Evolutionary conservation across 2,113 vertebrate genomes (phyloP).

Genomic region (Entomyzon cyanotis): DNA sequence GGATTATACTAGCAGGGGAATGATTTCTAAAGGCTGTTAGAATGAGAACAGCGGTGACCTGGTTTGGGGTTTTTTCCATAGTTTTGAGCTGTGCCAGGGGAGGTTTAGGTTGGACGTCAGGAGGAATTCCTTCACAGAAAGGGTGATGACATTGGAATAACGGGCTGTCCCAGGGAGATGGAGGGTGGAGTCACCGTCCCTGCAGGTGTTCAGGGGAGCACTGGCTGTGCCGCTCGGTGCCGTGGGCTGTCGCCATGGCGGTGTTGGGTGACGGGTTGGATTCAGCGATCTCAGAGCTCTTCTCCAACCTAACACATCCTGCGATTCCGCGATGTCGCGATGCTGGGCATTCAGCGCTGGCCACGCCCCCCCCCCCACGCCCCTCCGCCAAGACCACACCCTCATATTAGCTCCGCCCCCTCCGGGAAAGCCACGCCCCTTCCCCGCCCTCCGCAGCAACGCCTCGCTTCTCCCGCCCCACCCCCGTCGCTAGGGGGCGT

Average conservation of each 20-base stretch:
- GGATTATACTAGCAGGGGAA: accelerated
- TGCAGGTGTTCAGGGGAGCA: no score
- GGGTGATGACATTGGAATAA: background rate
- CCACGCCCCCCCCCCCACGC: background rate
- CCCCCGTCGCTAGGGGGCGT: no score
- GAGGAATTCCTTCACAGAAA: background rate
- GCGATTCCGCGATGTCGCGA: accelerated
- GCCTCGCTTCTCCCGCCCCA: no score
- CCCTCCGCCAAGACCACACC: background rate
- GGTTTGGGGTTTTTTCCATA: background rate
- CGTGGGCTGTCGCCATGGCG: accelerated
- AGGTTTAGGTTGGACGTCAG: background rate
- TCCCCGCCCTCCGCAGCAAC: no score
- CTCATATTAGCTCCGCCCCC: no score
- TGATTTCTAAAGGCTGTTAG: background rate
- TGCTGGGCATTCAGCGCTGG: accelerated
- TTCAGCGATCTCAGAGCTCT: accelerated
- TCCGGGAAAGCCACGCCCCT: no score
- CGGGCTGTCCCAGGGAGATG: background rate
- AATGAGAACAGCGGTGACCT: accelerated
- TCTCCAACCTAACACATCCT: accelerated
- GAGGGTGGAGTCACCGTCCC: accelerated
- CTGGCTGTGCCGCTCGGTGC: accelerated
- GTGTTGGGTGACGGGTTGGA: accelerated
- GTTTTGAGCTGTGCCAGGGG: no score